Evolutionary conservation across 2,113 vertebrate species (phyloP).

Genomic region (Chaenocephalus aceratus): DNA sequence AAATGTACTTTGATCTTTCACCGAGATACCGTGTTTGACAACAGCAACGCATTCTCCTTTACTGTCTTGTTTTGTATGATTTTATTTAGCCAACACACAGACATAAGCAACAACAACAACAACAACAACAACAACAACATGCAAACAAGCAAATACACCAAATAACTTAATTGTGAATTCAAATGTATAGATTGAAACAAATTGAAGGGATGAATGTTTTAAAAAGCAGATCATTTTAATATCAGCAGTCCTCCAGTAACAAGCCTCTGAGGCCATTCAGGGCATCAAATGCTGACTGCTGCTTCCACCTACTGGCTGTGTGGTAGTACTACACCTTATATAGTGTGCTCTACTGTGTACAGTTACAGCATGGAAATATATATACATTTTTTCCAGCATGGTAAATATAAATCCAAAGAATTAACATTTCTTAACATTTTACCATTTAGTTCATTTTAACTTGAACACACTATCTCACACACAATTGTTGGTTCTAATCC

Average conservation of each 20-base stretch:
- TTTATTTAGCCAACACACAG: neutral
- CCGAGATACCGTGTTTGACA: too few relatives aligned
- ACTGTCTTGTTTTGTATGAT: neutral
- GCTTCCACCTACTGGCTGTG: constrained; percentile 64
- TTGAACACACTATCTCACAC: neutral
- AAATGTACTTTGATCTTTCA: neutral
- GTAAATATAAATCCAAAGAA: neutral
- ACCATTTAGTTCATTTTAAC: neutral
- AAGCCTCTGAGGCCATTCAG: neutral
- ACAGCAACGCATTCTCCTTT: neutral
- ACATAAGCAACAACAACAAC: too few relatives aligned
- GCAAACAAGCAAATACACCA: too few relatives aligned
- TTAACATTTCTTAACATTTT: neutral
- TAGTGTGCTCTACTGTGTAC: neutral
- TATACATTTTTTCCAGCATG: neutral
- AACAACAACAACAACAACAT: too few relatives aligned
- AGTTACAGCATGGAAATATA: neutral
- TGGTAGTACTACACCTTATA: constrained; percentile 38
- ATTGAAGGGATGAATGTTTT: too few relatives aligned
- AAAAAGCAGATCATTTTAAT: too few relatives aligned
- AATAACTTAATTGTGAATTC: too few relatives aligned
- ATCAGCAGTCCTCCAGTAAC: neutral
- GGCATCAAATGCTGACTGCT: constrained; percentile 18
- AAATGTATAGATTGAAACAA: too few relatives aligned
- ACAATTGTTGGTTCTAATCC: neutral